Base-by-base conservation (phyloP, 2,797 vertebrate genomes). In the Coranthus polyacanthus region DNA sequence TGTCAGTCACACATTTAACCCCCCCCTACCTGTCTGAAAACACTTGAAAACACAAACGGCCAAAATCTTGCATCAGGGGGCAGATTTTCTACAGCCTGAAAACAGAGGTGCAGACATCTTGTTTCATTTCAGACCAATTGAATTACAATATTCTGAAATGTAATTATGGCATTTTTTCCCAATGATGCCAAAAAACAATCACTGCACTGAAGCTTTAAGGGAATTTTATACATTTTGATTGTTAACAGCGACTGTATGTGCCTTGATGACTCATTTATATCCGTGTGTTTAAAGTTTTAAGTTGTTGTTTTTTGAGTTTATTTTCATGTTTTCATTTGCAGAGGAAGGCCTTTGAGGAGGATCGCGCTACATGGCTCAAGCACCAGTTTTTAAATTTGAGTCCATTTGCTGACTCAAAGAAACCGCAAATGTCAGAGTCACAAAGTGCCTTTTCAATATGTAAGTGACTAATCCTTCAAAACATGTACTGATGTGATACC, bases 301-400 rank as follows among this genome's bases (percentile, higher is more conserved):
- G n/a, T 9, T 5, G 6, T 18, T 34, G 11, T 7, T 54, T 8
- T 72, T 18, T 70, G 1, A 43, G 4, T 73, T 3, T 52, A 12
- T 71, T 24, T 65, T 6, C 5, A 26, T 42, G 11, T 1, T 79
- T 53, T 47, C 18, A 15, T 18, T 67, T 39, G 6, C 89, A 94
- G 94, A 93, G 92, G 39, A 93, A 93, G 63, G 68, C 82, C 22
- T 94, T 94, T 15, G 94, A 94, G 74, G 93, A 94, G 26, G 92
- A 94, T 61, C 91, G 92, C 17, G 94, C 92, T 8, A 85, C 70
- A 0, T 94, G 93, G 93, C 87, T 94, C 46, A 94, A 94, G 80
- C 88, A 94, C 55, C 93, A 93, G 80, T 94, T 94, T 90, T 81
- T 94, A 46, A 93, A 92, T 76, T 75, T 90, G 60, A 91, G 83